Evolutionary conservation across 2,888 invertebrate genomes (phyloP), one percentile per base, ranked within the genome.

Genomic region (Eupeodes luniger): DNA sequence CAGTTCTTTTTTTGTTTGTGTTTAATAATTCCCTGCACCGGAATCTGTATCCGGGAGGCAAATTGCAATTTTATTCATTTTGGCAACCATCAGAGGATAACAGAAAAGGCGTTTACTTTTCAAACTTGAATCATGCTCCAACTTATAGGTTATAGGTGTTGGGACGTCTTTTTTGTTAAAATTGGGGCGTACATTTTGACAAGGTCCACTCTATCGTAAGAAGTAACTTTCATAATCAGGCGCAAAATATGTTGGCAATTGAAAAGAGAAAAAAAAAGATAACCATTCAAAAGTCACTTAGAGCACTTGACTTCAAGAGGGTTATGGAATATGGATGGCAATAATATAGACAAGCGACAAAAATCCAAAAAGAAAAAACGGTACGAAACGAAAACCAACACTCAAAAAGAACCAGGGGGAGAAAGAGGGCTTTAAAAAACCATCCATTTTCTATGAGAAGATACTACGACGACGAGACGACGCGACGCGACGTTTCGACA

Each of bases 31-130:
- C 16, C 74, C 74, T 79, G 79, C 79, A 75, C 19, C 16, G 14
- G 72, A 62, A 74, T 69, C 57, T 40, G 47, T 49, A 61, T 69
- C 40, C 55, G 19, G 44, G 55, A 61, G 34, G 59, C 62, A 79
- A 79, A 83, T 83, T 83, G 83, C 69, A 83, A 83, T 79, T 83
- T 86, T 83, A 86, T 83, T 83, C 83, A 53, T 75, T 78, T 86
- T 86, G 79, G 86, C 79, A 78, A 49, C 62, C 57, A 11, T 12
- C 47, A 47, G 40, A 7, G 64, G 14, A 62, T 67, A 62, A 69
- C 49, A 40, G 9, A 19, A 10, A 36, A 51, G 70, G 70, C 57
- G 19, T 72, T 57, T 47, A 57, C 40, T 72, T 69, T 72, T 34
- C 34, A 53, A 36, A 53, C 36, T 6, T 27, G 57, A 72, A 55